Evolutionary conservation across 2,888 invertebrate species (phyloP).

Genomic region (Dryococelus australis): DNA sequence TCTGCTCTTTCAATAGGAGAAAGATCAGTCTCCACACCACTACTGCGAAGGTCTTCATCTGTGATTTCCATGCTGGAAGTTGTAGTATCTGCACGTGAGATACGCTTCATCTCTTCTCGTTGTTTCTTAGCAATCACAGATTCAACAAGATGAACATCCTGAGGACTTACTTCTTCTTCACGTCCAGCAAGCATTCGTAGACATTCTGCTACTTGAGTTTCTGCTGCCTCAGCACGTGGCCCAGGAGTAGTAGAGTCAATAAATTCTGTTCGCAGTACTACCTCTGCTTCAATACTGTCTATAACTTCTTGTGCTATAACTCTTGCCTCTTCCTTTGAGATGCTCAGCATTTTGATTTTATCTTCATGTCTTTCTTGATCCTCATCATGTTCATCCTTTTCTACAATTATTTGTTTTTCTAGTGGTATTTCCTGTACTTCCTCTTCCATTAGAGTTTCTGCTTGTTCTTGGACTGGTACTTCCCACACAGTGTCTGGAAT

Average conservation of each 20-base stretch:
- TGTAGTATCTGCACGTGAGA: slow-evolving; percentile 60
- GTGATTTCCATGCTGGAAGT: slow-evolving; percentile 65
- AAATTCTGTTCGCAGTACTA: slow-evolving; percentile 57
- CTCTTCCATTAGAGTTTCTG: slow-evolving; percentile 54
- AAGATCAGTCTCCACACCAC: slow-evolving; percentile 72
- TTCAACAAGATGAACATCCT: slow-evolving; percentile 61
- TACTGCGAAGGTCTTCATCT: slow-evolving; percentile 74
- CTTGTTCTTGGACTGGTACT: slow-evolving; percentile 60
- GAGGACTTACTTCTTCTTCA: slow-evolving; percentile 60
- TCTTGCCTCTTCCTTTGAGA: slow-evolving; percentile 62
- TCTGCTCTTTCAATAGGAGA: slow-evolving; percentile 70
- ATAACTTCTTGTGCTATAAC: slow-evolving; percentile 62
- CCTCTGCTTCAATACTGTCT: slow-evolving; percentile 64
- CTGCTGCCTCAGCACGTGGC: slow-evolving; percentile 51
- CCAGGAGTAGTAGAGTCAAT: slow-evolving; percentile 34
- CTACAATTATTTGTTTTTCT: slow-evolving; percentile 52
- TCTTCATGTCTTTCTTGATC: slow-evolving; percentile 51
- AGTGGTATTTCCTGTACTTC: slow-evolving; percentile 54
- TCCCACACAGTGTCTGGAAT: slow-evolving; percentile 63
- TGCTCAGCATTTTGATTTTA: slow-evolving; percentile 49
- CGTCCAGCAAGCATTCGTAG: slow-evolving; percentile 58
- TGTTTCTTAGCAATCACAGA: slow-evolving; percentile 62
- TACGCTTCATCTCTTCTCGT: slow-evolving; percentile 56
- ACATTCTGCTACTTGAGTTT: slow-evolving; percentile 58
- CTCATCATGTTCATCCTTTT: slow-evolving; percentile 57